Base-by-base conservation (phyloP, 2,888 invertebrate species). In the Diaphora mendica region DNA sequence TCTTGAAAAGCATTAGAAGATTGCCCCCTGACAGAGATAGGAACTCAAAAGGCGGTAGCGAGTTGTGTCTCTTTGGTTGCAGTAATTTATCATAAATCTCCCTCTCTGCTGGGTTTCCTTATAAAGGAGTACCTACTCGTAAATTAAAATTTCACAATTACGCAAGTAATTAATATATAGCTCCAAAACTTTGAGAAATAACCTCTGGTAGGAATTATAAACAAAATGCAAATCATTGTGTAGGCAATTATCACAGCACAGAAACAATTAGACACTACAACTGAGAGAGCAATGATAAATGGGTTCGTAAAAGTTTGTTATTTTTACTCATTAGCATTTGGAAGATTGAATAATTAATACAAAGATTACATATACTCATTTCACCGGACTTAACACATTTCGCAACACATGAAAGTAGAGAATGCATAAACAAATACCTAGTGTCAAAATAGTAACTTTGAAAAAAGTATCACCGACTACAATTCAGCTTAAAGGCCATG, bases 251-350 rank as follows among this genome's bases (percentile, higher is more conserved):
- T 59, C 30, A 62, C 55, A 44, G 20, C 42, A 72, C 48, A 67
- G 59, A 67, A 59, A 51, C 39, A 66, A 59, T 44, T 33, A 71
- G 67, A 72, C n/a, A 62, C n/a, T 30, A 59, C 59, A 72, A 59
- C 67, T 62, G 72, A 72, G 67, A 67, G 68, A 42, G 13, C 75
- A 76, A 76, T 78, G 23, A 26, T 51, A 65, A 69, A 64, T 68
- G 66, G 64, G 48, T 62, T 71, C 71, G 69, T 71, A 76, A 71
- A 71, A 74, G 17, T 30, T 48, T 48, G 64, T 73, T 66, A 26
- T 26, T 71, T 48, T 68, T 70, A 20, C 44, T 64, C 42, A 64
- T 70, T 72, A 76, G 26, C 59, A 70, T 71, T 71, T 51, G 8
- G 7, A n/a, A 65, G 55, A 59, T 15, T 59, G 26, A 26, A 59